These are phyloP conservation scores for Anolis carolinensis DNA, from an alignment of 2,113 vertebrate species.

Conservation along the genomic window DNA sequence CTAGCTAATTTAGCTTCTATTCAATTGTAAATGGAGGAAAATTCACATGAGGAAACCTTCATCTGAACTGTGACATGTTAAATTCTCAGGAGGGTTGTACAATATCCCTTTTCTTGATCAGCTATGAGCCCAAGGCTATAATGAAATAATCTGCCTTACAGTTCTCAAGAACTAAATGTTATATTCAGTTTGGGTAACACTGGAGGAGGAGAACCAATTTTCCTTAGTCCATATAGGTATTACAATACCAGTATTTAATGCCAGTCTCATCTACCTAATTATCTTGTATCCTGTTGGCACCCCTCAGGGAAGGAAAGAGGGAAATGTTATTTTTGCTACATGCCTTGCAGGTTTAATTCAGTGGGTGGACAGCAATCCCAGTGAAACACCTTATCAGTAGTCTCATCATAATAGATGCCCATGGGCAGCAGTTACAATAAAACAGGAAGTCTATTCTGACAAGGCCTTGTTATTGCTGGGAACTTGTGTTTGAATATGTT, in stretches of 20 bases:
- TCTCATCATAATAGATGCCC: slow-evolving; percentile 15
- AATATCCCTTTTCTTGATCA: not conserved
- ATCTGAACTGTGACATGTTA: not conserved
- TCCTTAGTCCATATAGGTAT: not conserved
- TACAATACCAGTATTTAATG: slow-evolving; percentile 1
- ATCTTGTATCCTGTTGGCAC: slow-evolving; percentile 4
- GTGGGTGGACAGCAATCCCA: not conserved
- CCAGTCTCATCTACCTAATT: not conserved
- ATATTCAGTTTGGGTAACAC: not conserved
- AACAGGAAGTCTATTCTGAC: slow-evolving; percentile 25
- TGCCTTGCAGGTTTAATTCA: slow-evolving; percentile 11
- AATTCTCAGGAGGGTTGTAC: not conserved
- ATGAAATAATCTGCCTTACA: not conserved
- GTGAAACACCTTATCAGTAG: not conserved
- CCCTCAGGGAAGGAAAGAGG: not conserved
- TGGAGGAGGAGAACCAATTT: not conserved
- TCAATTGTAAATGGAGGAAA: not conserved
- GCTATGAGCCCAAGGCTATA: not conserved
- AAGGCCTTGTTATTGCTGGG: slow-evolving; percentile 32
- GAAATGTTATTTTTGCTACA: slow-evolving; percentile 6
- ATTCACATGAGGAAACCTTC: not conserved
- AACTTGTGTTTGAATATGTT: slow-evolving; percentile 47
- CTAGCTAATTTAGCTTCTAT: not conserved
- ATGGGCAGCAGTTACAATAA: slow-evolving; percentile 11
- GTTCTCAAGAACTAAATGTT: not conserved